Conservation (phyloP, 2,113 vertebrate species). For the Pandion haliaetus region DNA sequence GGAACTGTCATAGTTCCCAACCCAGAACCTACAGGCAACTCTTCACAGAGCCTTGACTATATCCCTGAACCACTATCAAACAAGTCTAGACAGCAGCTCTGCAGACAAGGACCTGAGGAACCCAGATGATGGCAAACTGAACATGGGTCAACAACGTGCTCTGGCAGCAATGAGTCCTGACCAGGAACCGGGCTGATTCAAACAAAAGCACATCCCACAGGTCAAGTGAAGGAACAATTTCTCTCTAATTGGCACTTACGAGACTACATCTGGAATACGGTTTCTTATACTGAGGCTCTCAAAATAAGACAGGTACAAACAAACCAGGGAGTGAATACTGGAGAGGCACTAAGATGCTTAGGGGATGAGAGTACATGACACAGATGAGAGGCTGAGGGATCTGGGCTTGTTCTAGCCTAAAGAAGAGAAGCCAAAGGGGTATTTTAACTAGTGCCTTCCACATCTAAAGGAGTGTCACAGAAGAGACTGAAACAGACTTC, state of each 20-base stretch:
- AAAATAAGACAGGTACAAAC: neutral
- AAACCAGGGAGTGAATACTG: rapidly evolving
- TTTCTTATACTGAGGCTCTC: neutral
- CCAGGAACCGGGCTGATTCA: neutral
- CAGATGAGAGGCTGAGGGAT: neutral
- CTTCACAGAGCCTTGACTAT: neutral
- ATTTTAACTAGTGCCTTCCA: neutral
- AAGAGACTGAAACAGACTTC: neutral
- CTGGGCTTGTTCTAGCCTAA: neutral
- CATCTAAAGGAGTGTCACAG: neutral
- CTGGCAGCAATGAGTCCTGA: neutral
- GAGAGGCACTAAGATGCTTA: no score
- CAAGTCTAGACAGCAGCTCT: neutral
- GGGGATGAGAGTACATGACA: neutral
- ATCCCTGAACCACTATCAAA: neutral
- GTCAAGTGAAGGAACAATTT: neutral
- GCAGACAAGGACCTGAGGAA: neutral
- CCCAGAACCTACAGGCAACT: neutral
- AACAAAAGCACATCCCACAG: neutral
- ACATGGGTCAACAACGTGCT: rapidly evolving
- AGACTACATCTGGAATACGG: neutral
- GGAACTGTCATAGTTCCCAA: neutral
- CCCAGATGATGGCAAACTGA: neutral
- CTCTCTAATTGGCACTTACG: neutral
- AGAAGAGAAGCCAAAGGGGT: neutral